Percentiles rank a stretch among this genome's conserved stretches.
Conservation (phyloP, 1,140 invertebrate genomes). For the Papilio helenus region DNA sequence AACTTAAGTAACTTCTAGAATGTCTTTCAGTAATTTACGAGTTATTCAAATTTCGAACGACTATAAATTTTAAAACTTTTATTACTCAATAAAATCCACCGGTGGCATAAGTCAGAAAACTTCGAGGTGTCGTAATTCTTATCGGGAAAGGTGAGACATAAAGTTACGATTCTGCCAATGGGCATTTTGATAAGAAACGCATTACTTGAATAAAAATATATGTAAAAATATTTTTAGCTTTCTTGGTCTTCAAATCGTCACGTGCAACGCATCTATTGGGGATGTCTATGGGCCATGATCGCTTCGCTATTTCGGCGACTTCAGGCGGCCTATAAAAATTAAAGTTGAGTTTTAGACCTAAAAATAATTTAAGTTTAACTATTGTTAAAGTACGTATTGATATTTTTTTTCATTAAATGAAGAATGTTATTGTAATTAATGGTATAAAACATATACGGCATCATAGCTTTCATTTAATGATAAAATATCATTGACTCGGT, state of each 20-base stretch:
- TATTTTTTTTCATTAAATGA: not conserved
- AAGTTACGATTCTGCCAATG: conserved; percentile 2
- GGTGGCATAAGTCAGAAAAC: conserved; percentile 24
- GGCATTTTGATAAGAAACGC: not conserved
- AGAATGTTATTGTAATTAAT: not conserved
- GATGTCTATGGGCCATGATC: too few species aligned
- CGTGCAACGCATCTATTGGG: too few species aligned
- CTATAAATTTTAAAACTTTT: conserved; percentile 34
- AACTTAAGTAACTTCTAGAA: not conserved
- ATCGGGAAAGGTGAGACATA: conserved; percentile 26
- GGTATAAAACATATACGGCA: not conserved
- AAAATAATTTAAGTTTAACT: not conserved
- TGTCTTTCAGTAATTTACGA: conserved; percentile 20
- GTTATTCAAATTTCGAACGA: conserved; percentile 19
- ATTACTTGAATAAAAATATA: not conserved
- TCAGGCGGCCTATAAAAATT: too few species aligned
- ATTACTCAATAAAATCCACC: conserved; percentile 27
- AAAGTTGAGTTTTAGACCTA: not conserved
- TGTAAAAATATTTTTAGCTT: not conserved
- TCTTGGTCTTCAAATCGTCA: not conserved
- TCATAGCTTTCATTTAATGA: conserved; percentile 39
- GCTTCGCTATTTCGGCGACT: too few species aligned
- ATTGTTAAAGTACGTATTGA: too few species aligned
- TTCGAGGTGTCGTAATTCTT: conserved; percentile 19
- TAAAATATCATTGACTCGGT: conserved; percentile 46